Evolutionary conservation across 2,888 invertebrate species (phyloP), one percentile per base, ranked within the genome.

Genomic region (Lordiphosa fenestrarum): DNA sequence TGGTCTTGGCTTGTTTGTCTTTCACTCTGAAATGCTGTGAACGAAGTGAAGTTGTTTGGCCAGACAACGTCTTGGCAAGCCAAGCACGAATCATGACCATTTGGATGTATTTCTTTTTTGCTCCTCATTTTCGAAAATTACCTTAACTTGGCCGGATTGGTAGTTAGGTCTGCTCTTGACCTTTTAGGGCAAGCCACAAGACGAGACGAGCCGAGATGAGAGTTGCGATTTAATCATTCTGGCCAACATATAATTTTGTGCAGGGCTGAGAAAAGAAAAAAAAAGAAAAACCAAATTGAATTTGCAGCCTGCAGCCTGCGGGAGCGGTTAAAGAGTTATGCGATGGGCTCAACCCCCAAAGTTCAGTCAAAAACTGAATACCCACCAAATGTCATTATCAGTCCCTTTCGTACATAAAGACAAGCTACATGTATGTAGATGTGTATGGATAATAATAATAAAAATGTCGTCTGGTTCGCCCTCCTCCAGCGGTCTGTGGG

Each of bases 401-500:
- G 62, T 38, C 39, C 15, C 15, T 30, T 13, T 33, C 13, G 12
- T 13, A 39, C 35, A 49, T 51, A 39, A 54, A 56, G 49, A 55
- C 56, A 47, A 49, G 47, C 69, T 61, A 68, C 30, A 10, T 44
- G 30, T 15, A 42, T 12, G 23, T 39, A n/a, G 21, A 63, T 56
- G 67, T 56, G 67, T 73, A 73, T 75, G 70, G 84, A 80, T 78
- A 72, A 81, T 72, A n/a, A n/a, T n/a, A 83, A 84, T 78, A 86
- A 73, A 57, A 66, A 48, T 73, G 73, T 75, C 67, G 84, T 70
- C 84, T 74, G 75, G 69, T 58, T 9, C 12, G 48, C 19, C 50
- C 55, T 47, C 15, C 30, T 41, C 47, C 42, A 30, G 21, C 47
- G 63, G 63, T 69, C 66, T 63, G 59, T 39, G 30, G 42, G 62